These are phyloP conservation scores for Aphaenogaster ashmeadi DNA, from an alignment of 1,140 invertebrate species.

Conservation along the genomic window DNA sequence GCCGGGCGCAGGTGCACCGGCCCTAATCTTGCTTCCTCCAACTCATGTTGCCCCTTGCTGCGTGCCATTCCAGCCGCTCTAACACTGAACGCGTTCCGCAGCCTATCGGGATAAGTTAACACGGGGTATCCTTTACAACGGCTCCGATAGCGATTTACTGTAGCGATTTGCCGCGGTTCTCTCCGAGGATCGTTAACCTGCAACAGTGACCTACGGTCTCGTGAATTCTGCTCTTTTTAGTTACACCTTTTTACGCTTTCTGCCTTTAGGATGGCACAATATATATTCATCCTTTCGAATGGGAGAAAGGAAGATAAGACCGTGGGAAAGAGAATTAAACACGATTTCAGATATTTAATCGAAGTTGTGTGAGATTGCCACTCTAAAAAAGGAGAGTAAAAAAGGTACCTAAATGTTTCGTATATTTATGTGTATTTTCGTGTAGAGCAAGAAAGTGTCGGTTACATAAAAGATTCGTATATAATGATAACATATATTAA, in stretches of 20 bases:
- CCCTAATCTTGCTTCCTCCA: conserved; percentile 69
- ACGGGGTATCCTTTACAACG: conserved; percentile 44
- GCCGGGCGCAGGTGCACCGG: conserved; percentile 67
- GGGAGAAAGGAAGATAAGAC: neutral
- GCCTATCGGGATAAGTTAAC: conserved; percentile 66
- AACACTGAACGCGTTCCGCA: conserved; percentile 62
- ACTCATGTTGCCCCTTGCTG: conserved; percentile 64
- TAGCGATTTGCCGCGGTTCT: conserved; percentile 59
- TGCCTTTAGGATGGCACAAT: neutral
- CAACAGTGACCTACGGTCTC: conserved; percentile 36
- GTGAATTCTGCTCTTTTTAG: conserved; percentile 30
- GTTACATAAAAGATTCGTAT: neutral
- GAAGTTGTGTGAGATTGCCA: neutral
- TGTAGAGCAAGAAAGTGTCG: neutral
- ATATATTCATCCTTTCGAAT: conserved; percentile 15
- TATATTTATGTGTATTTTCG: conserved; percentile 10
- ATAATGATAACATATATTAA: neutral
- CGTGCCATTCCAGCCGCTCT: conserved; percentile 62
- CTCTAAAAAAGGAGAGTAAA: neutral
- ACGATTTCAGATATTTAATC: neutral
- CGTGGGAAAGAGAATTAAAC: neutral
- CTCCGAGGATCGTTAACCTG: conserved; percentile 48
- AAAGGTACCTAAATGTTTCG: neutral
- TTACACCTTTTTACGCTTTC: conserved; percentile 30
- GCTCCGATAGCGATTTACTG: conserved; percentile 60